Base-by-base conservation (phyloP, 1,140 invertebrate species). In the Oncopeltus fasciatus region DNA sequence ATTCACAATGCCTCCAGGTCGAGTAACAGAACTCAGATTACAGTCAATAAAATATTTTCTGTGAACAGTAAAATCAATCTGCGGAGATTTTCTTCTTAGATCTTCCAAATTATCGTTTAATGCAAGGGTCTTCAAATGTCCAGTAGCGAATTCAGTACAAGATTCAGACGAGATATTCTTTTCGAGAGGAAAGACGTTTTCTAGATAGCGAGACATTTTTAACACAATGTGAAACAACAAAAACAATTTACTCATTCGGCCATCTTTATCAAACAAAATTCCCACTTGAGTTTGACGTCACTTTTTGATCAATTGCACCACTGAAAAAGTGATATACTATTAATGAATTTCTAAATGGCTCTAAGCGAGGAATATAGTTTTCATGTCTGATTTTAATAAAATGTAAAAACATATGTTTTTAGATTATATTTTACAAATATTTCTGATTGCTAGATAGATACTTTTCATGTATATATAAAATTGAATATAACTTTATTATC, bases 21-120 rank as follows among this genome's bases (percentile, higher is more conserved):
- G 26, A 24, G 26, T 24, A 24, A 24, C 16, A 24, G 20, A n/a
- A 16, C 20, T 24, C 20, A 53, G 44, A 53, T 53, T 12, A 18
- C 14, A 53, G 26, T 53, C 49, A 53, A 53, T 53, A 9, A 53
- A 24, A 53, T 24, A 53, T 53, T 53, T 53, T 53, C 49, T 20
- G 26, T 53, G 49, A 27, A 53, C 2, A 4, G 24, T 11, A 18
- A 24, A 24, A 53, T 24, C 49, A 24, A 24, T 53, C 2, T 53
- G 49, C 2, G 24, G 20, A 53, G 24, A 18, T 8, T 16, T 53
- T 2, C 26, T 53, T 24, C 49, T 53, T 11, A 24, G 18, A 53
- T 4, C 14, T 53, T 53, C 49, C 14, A 24, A 27, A 4, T 24
- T 20, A 53, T 24, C 16, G 16, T 27, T 26, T 24, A 24, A 24